Percentiles rank a stretch among this genome's conserved stretches.
Conservation (phyloP, 2,797 vertebrate genomes). For the Falco cherrug region DNA sequence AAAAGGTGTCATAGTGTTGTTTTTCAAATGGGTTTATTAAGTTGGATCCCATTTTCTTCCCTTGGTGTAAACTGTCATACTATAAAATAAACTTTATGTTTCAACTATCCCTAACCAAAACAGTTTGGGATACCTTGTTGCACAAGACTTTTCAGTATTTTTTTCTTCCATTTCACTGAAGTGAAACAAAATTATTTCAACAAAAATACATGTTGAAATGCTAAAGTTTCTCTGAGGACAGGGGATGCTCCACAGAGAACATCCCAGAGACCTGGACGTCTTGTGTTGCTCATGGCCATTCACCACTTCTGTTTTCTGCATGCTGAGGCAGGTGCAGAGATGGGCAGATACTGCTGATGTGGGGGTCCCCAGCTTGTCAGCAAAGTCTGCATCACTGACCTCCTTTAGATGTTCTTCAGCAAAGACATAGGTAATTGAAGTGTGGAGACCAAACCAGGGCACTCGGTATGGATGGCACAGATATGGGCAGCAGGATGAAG, state of each 20-base stretch:
- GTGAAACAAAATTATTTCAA: background rate
- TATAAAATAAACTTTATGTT: background rate
- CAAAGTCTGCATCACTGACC: background rate
- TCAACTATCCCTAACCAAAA: background rate
- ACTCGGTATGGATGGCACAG: background rate
- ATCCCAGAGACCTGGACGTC: background rate
- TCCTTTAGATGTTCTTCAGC: background rate
- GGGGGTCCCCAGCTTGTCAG: fast-evolving
- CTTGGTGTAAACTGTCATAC: background rate
- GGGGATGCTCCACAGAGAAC: background rate
- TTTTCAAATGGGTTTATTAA: background rate
- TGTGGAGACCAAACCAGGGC: background rate
- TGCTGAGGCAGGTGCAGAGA: background rate
- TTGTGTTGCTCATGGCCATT: background rate
- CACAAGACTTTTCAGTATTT: background rate
- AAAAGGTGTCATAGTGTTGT: background rate
- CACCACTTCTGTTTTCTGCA: background rate
- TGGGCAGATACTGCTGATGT: background rate
- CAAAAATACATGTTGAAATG: background rate
- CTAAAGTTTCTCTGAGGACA: background rate
- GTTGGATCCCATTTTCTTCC: background rate
- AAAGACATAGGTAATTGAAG: background rate
- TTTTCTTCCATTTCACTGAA: background rate
- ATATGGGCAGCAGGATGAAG: background rate
- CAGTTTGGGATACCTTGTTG: background rate